Evolutionary conservation across 2,113 vertebrate genomes (phyloP).

Genomic region (Phalacrocorax brasilianus): DNA sequence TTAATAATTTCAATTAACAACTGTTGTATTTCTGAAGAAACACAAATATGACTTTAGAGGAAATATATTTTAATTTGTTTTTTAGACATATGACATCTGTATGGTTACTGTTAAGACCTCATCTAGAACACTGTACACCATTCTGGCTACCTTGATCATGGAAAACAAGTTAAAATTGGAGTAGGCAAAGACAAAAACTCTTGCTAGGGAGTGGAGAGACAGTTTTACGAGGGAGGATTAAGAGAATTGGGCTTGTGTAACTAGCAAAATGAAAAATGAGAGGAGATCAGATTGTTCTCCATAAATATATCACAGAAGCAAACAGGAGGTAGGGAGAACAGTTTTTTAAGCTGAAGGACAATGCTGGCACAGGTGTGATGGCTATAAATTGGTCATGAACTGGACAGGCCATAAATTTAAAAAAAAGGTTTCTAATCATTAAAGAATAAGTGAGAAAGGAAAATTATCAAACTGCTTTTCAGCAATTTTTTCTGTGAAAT

Average conservation of each 20-base stretch:
- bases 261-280: not conserved
- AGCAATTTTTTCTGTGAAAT: not conserved
- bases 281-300: not conserved
- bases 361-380: not conserved
- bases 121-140: not conserved
- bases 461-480: not conserved
- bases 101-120: not conserved
- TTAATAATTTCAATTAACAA: not conserved
- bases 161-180: not conserved
- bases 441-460: not conserved
- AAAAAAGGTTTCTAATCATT: not conserved
- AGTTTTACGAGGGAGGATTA: not conserved
- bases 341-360: not conserved
- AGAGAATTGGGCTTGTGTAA: not conserved
- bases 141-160: not conserved
- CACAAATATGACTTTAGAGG: not conserved
- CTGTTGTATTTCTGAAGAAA: not conserved
- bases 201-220: not conserved
- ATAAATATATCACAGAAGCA: not conserved
- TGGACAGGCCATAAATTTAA: not conserved
- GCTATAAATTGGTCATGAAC: not conserved
- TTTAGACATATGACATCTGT: not conserved
- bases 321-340: not conserved
- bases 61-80: not conserved
- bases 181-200: not conserved